Conservation (phyloP, 1,140 invertebrate species). For the Scaptomyza montana region DNA sequence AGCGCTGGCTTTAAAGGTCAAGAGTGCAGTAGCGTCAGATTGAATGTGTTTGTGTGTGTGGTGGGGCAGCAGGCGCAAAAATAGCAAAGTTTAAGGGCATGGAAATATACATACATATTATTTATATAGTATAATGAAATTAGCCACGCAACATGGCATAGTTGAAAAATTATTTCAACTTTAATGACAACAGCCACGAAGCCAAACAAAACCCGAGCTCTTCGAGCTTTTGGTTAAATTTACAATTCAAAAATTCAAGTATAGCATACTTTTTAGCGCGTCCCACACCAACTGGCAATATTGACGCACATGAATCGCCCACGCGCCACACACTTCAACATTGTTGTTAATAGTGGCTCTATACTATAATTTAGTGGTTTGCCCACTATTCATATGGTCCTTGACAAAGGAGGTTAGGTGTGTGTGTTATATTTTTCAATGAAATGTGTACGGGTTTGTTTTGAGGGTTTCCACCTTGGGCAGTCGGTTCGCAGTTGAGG, state of each 20-base stretch:
- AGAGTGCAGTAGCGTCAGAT: constrained; percentile 64
- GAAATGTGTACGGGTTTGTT: constrained; percentile 46
- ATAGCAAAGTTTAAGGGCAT: constrained; percentile 82
- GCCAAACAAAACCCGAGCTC: constrained; percentile 54
- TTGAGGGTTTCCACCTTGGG: constrained; percentile 44
- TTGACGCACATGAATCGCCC: constrained; percentile 37
- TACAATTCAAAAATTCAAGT: constrained; percentile 45
- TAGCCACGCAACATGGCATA: constrained; percentile 61
- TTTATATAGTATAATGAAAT: constrained; percentile 71
- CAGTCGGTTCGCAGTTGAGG: constrained; percentile 53
- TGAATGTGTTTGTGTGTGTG: constrained; percentile 3
- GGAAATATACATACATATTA: constrained; percentile 63
- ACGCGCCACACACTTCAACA: constrained; percentile 17
- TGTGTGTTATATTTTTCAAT: constrained; percentile 57
- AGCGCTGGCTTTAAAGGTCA: constrained; percentile 73
- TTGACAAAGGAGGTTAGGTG: constrained; percentile 13
- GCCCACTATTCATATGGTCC: constrained; percentile 23
- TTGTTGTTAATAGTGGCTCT: constrained; percentile 24
- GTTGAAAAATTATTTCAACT: constrained; percentile 53
- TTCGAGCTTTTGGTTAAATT: constrained; percentile 32
- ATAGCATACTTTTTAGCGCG: constrained; percentile 52
- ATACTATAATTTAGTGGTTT: constrained; percentile 17
- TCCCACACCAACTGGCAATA: constrained; percentile 20
- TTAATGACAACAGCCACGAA: constrained; percentile 54
- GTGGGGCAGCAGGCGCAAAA: constrained; percentile 58